Conservation (phyloP, 2,113 vertebrate species). For the Pangasianodon hypophthalmus region DNA sequence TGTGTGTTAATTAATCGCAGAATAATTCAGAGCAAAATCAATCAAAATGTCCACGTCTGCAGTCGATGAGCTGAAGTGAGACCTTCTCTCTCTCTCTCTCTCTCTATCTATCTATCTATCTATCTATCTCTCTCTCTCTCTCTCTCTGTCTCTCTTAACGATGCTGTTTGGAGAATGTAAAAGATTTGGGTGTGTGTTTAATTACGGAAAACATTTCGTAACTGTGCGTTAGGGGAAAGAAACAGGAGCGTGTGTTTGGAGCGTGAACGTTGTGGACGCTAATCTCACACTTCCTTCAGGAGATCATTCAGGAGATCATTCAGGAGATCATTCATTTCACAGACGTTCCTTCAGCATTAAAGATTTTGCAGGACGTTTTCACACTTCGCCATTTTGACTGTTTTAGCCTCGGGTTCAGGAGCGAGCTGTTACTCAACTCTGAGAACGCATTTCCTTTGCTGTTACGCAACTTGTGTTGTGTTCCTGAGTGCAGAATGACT, state of each 20-base stretch:
- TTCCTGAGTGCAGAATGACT: not conserved
- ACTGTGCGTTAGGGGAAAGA: not conserved
- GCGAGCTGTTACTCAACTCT: slow-evolving; percentile 27
- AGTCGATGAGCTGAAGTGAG: not conserved
- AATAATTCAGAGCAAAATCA: not conserved
- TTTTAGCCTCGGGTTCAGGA: slow-evolving; percentile 7
- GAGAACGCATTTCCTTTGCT: slow-evolving; percentile 8
- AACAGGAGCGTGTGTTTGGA: not conserved
- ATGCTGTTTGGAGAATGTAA: not conserved
- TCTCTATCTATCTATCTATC: not conserved
- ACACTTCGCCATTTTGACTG: not conserved
- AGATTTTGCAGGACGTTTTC: not conserved
- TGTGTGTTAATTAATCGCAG: not conserved
- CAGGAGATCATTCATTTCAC: not conserved
- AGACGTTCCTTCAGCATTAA: not conserved
- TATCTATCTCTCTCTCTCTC: not conserved
- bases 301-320: not conserved
- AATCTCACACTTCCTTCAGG: not conserved
- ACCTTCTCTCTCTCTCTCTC: not conserved
- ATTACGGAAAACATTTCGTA: not conserved
- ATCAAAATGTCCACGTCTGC: not conserved
- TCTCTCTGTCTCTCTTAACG: not conserved
- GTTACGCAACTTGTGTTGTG: not conserved
- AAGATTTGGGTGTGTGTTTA: slow-evolving; percentile 11
- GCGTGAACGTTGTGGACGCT: not conserved